Evolutionary conservation across 1,140 invertebrate genomes (phyloP).

Genomic region (Leptoteleia sp.): DNA sequence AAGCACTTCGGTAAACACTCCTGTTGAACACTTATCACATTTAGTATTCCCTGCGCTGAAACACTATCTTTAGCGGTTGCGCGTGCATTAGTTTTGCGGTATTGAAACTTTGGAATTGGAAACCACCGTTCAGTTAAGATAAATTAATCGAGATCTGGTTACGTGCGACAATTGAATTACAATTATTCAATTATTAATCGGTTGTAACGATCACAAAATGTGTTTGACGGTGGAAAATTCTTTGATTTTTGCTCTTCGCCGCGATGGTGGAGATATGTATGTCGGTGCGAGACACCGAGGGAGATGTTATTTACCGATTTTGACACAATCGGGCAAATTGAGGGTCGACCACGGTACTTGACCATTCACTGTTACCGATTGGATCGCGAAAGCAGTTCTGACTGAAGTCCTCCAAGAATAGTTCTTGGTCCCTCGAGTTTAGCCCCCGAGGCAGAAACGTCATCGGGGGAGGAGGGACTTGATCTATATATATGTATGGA

Average conservation of each 20-base stretch:
- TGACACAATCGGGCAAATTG: conserved; percentile 49
- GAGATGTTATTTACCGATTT: conserved; percentile 43
- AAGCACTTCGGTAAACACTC: conserved; percentile 1
- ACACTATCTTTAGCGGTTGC: conserved; percentile 14
- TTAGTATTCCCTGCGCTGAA: conserved; percentile 1
- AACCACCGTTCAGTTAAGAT: too few relatives aligned
- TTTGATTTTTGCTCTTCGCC: too few relatives aligned
- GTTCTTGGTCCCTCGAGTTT: conserved; percentile 76
- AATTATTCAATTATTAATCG: too few relatives aligned
- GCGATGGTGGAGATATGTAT: too few relatives aligned
- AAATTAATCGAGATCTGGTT: too few relatives aligned
- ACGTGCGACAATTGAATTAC: too few relatives aligned
- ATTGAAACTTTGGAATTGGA: not conserved
- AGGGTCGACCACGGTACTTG: conserved; percentile 58
- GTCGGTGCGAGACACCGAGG: not conserved
- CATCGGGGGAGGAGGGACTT: conserved; percentile 64
- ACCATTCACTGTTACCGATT: conserved; percentile 70
- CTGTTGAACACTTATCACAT: conserved; percentile 14
- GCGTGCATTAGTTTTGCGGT: not conserved
- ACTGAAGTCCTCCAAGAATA: conserved; percentile 81
- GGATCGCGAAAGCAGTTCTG: conserved; percentile 75
- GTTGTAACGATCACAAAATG: too few relatives aligned
- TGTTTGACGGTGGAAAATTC: too few relatives aligned
- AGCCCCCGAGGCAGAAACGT: conserved; percentile 70
- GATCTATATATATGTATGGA: conserved; percentile 75